Evolutionary conservation across 2,797 vertebrate species (phyloP), one percentile per base, ranked within the genome.

Genomic region (Eupleurogrammus muticus): DNA sequence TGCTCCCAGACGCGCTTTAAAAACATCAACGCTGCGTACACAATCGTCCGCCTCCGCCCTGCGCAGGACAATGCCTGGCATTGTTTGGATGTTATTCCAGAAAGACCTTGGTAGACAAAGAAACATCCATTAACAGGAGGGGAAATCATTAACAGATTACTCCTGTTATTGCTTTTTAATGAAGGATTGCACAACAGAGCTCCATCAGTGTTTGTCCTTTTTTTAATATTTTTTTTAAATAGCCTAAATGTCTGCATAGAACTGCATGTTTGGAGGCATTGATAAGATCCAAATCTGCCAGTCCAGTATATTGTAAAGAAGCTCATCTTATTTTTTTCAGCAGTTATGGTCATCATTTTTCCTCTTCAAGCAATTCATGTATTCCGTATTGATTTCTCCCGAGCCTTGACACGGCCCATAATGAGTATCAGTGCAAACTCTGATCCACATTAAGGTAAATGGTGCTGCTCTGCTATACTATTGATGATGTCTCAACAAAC

Each of bases 51-150:
- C 89, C 78, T 61, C 77, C 74, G 9, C 80, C 77, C 77, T 63
- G 60, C 62, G 40, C 67, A 44, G 69, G 74, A 90, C 87, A 88
- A 90, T 86, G 81, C 20, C 58, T n/a, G 56, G n/a, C 75, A 89
- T 89, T 90, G 89, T 90, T 64, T 55, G 77, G 57, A 70, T 81
- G 81, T 88, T 87, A 73, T 87, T 89, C 70, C 79, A 85, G 68
- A 77, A 79, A 84, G 79, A 85, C 82, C 82, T 75, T 75, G 52
- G 75, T 66, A 66, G 68, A 86, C 85, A 87, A 88, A 88, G 84
- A 75, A 35, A 79, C 78, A 70, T 79, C 75, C 74, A 83, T 83
- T 83, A 83, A 80, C 79, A 69, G 70, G 56, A 82, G 69, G 50
- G 72, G 53, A 79, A 83, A 73, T 81, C 75, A 83, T 81, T 75